These are phyloP conservation scores for Noctua pronuba DNA, from an alignment of 2,888 invertebrate species.

Conservation along the genomic window DNA sequence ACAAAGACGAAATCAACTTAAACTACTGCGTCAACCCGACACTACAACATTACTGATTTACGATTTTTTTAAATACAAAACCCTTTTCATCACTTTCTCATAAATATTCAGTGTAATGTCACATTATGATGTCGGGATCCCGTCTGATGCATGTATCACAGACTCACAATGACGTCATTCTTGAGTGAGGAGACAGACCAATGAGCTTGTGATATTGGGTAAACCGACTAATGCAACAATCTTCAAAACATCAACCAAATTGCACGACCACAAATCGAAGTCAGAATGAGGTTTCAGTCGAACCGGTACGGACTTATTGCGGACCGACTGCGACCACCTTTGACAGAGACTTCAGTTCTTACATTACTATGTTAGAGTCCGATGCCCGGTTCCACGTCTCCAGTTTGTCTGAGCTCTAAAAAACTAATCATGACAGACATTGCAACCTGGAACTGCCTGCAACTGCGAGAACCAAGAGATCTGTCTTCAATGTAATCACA, in stretches of 20 bases:
- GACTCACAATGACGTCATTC: slow-evolving; percentile 32
- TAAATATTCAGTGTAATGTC: slow-evolving; percentile 63
- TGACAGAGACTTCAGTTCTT: neutral
- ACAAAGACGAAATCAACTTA: neutral
- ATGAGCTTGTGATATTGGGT: neutral
- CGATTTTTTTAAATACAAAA: slow-evolving; percentile 57
- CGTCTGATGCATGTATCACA: slow-evolving; percentile 29
- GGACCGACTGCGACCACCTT: neutral
- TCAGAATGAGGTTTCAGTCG: neutral
- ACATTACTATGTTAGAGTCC: neutral
- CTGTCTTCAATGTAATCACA: slow-evolving; percentile 15
- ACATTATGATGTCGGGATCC: slow-evolving; percentile 36
- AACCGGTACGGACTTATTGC: neutral
- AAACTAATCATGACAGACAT: neutral
- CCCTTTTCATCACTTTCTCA: slow-evolving; percentile 54
- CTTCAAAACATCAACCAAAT: neutral
- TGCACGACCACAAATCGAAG: neutral
- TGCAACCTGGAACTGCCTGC: slow-evolving; percentile 17
- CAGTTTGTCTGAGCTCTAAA: neutral
- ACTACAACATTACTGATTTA: slow-evolving; percentile 20
- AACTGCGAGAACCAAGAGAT: neutral
- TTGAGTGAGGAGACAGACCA: slow-evolving; percentile 16
- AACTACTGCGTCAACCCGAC: slow-evolving; percentile 26
- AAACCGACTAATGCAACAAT: neutral
- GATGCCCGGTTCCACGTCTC: neutral